Base-by-base conservation (phyloP, 1,140 invertebrate genomes). In the Bombus haemorrhoidalis region DNA sequence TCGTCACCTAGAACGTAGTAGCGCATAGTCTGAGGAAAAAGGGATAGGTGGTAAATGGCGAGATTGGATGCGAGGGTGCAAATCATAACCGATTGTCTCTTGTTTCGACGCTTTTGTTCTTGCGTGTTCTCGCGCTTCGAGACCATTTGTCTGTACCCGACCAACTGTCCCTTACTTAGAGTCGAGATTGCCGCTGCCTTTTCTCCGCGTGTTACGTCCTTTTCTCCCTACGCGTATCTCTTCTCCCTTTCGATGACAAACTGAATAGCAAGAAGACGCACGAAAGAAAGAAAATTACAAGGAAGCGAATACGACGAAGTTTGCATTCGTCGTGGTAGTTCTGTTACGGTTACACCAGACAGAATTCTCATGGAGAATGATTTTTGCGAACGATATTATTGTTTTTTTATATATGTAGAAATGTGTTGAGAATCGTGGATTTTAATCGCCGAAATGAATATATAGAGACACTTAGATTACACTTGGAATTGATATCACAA, bases 41-140 rank as follows among this genome's bases (percentile, higher is more conserved):
- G 39, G 75, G 78, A 82, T 78, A 64, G 32, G 43, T 75, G 43
- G 87, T 68, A 81, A 81, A 74, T 47, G 57, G 32, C 34, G 73
- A 72, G 37, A 57, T 53, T 68, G 81, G 62, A 59, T 39, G 69
- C 59, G 64, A 74, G 85, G 83, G 89, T 74, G 86, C 85, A 87
- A 90, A 92, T 91, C 88, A 90, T 91, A 90, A 90, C 88, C 85
- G 90, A 92, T 92, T 90, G 91, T 91, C 87, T 64, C 87, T 89
- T 91, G 90, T 91, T 87, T 87, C 86, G 82, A 72, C 81, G 89
- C 86, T 91, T 92, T 92, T 86, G 84, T 87, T 87, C 83, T 64
- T 28, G 75, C 75, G 57, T 71, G 34, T 71, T 39, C 37, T 83
- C 75, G 57, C 84, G 82, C 91, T 89, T 72, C 72, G 39, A 64